phyloP scores from a whole-genome alignment of 1,140 invertebrate genomes.

The Helicoverpa zea region DNA sequence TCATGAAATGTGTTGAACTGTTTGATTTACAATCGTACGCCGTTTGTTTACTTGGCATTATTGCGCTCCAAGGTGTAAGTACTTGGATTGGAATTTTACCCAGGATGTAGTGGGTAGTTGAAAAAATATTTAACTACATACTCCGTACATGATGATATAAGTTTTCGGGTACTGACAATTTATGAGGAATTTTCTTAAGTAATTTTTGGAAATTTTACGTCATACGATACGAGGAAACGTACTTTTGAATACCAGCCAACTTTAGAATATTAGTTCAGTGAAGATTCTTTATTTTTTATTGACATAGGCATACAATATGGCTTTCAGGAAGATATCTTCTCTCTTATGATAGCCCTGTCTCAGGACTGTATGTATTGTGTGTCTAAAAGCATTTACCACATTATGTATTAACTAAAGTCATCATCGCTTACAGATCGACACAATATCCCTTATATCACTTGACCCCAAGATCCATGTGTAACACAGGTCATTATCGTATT shows the following conservation, averaged over 20 bases:
- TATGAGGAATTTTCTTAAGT: neutral
- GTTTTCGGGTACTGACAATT: neutral
- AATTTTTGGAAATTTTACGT: conserved; percentile 1
- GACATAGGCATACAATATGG: too few species aligned
- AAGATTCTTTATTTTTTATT: too few species aligned
- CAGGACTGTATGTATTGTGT: too few species aligned
- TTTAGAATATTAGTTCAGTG: too few species aligned
- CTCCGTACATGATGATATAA: neutral
- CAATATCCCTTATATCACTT: too few species aligned
- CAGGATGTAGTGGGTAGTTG: conserved; percentile 11
- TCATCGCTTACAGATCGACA: too few species aligned
- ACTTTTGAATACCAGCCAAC: neutral
- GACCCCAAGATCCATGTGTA: too few species aligned
- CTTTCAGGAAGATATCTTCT: too few species aligned
- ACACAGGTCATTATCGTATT: neutral
- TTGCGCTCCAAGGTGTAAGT: conserved; percentile 52
- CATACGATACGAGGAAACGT: neutral
- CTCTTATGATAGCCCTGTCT: too few species aligned
- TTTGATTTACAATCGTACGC: conserved; percentile 32
- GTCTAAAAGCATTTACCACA: too few species aligned
- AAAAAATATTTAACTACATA: conserved; percentile 6
- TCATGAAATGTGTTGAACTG: conserved; percentile 66
- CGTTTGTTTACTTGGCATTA: conserved; percentile 53
- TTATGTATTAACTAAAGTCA: too few species aligned
- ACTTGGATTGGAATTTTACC: conserved; percentile 45